Evolutionary conservation across 2,888 invertebrate genomes (phyloP).

Genomic region (Gerris lacustris): DNA sequence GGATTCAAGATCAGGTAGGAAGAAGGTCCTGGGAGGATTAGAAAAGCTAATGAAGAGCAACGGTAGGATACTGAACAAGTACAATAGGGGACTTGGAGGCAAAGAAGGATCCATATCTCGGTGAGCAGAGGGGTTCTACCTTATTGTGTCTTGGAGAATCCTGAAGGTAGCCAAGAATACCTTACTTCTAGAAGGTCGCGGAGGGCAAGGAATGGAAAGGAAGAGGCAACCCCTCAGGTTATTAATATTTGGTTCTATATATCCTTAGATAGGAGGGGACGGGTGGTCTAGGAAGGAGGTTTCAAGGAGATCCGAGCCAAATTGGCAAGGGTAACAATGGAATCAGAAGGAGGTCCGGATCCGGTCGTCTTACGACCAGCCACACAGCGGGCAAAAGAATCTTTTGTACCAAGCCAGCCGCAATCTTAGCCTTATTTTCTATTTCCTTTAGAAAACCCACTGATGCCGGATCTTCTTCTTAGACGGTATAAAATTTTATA

Average conservation of each 20-base stretch:
- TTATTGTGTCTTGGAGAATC: background rate
- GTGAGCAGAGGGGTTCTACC: background rate
- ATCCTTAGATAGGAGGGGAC: background rate
- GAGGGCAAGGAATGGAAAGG: no score
- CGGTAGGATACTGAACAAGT: no score
- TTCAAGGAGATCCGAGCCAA: background rate
- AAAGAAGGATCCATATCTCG: background rate
- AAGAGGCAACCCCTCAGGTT: background rate
- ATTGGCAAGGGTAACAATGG: constrained; percentile 1
- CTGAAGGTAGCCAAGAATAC: background rate
- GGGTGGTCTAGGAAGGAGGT: background rate
- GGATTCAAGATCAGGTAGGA: background rate
- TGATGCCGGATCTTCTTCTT: no score
- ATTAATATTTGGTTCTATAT: background rate
- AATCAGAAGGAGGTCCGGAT: background rate
- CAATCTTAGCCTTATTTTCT: background rate
- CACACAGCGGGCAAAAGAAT: background rate
- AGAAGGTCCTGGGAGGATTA: background rate
- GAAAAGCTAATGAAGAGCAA: background rate
- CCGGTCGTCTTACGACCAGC: background rate
- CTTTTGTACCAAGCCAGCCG: background rate
- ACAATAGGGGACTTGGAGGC: background rate
- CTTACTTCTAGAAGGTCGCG: background rate
- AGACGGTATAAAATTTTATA: no score
- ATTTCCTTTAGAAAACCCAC: background rate